Evolutionary conservation across 1,140 invertebrate species (phyloP).

Genomic region (Leptoteleia sp.): DNA sequence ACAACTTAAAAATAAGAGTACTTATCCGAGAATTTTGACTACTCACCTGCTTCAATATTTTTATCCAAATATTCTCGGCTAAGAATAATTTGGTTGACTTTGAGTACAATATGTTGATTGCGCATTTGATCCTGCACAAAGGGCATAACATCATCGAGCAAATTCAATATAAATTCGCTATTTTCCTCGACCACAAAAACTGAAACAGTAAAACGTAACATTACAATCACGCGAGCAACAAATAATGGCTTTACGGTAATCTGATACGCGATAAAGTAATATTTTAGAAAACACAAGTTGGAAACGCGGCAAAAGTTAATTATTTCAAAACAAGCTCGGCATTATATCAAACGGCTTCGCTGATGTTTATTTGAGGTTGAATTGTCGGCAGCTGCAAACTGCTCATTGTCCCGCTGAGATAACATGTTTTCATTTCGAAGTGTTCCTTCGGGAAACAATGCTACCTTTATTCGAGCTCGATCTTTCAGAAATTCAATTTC

Average conservation of each 20-base stretch:
- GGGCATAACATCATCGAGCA: slow-evolving; percentile 69
- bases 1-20: too few species aligned
- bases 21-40: too few species aligned
- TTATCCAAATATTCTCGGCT: slow-evolving; percentile 71
- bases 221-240: slow-evolving; percentile 1
- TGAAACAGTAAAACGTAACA: slow-evolving; percentile 47
- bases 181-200: slow-evolving; percentile 75
- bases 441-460: slow-evolving; percentile 31
- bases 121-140: slow-evolving; percentile 68
- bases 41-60: slow-evolving; percentile 73
- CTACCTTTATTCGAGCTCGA: slow-evolving; percentile 28
- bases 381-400: slow-evolving; percentile 53
- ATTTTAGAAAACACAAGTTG: too few species aligned
- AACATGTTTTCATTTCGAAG: slow-evolving; percentile 44
- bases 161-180: slow-evolving; percentile 66
- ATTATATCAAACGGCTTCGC: slow-evolving; percentile 14
- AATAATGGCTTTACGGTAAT: too few species aligned
- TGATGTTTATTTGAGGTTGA: slow-evolving; percentile 29
- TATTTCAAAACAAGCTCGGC: slow-evolving; percentile 16
- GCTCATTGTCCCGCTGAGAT: slow-evolving; percentile 49
- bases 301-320: too few species aligned
- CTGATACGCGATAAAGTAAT: too few species aligned
- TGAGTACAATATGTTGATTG: slow-evolving; percentile 63
- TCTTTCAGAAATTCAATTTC: slow-evolving; percentile 6
- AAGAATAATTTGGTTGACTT: slow-evolving; percentile 68